Evolutionary conservation across 1,140 invertebrate genomes (phyloP).

Genomic region (Trichomalopsis sarcophagae): DNA sequence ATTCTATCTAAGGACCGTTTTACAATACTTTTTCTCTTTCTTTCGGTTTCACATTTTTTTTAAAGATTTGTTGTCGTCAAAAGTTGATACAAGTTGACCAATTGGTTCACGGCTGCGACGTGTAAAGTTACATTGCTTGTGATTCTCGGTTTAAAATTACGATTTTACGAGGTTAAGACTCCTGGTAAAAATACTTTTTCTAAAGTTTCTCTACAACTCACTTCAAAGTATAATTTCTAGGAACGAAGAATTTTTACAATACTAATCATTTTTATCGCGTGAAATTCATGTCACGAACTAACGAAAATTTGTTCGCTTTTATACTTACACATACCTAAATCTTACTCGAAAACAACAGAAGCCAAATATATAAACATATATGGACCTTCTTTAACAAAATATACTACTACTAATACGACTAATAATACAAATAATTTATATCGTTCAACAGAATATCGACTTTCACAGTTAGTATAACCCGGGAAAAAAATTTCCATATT

Average conservation of each 20-base stretch:
- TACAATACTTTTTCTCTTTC: neutral
- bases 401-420: neutral
- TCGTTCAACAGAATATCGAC: neutral
- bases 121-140: conserved; percentile 24
- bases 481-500: conserved; percentile 28
- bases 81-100: neutral
- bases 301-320: conserved; percentile 10
- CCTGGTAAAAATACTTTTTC: conserved; percentile 24
- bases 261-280: neutral
- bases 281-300: neutral
- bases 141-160: conserved; percentile 5
- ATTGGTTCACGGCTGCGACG: neutral
- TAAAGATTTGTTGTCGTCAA: conserved; percentile 11
- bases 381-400: neutral
- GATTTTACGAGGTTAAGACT: conserved; percentile 13
- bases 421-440: conserved; percentile 22
- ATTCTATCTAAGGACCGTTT: conserved; percentile 7
- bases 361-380: neutral
- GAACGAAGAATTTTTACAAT: neutral
- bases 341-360: neutral
- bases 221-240: conserved; percentile 3
- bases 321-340: neutral
- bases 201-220: conserved; percentile 5
- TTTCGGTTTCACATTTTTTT: neutral
- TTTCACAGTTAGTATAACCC: conserved; percentile 15